These are phyloP conservation scores for Hydrocynus forskahlii DNA, from an alignment of 2,797 vertebrate genomes.

Conservation along the genomic window DNA sequence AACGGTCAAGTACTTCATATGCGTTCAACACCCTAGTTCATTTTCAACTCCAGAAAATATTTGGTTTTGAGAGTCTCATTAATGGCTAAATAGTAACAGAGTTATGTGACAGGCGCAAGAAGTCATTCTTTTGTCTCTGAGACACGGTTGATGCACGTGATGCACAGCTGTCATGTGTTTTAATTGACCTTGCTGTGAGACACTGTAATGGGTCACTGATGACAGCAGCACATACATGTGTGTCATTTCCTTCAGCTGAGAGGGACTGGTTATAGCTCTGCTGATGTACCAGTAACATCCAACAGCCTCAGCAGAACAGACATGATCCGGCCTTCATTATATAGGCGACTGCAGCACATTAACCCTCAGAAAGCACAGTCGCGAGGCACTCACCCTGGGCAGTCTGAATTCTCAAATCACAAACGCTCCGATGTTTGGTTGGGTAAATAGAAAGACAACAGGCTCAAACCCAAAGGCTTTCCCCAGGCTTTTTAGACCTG, in stretches of 20 bases:
- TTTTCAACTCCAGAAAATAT: constrained; percentile 11
- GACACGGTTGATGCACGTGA: constrained; percentile 8
- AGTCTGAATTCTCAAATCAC: background rate
- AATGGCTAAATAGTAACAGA: background rate
- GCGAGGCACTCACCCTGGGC: background rate
- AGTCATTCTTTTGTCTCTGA: constrained; percentile 1
- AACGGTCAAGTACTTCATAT: constrained; percentile 50
- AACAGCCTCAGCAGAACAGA: background rate
- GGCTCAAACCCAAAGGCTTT: constrained; percentile 25
- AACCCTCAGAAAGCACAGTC: background rate
- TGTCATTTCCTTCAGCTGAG: constrained; percentile 12
- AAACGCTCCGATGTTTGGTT: constrained; percentile 43
- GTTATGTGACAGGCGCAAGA: background rate
- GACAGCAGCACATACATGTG: background rate
- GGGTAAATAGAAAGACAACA: constrained; percentile 40
- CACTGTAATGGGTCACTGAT: background rate
- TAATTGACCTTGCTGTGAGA: constrained; percentile 19
- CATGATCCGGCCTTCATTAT: background rate
- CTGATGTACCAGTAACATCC: background rate
- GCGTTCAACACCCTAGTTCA: constrained; percentile 55
- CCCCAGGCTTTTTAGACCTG: constrained; percentile 41
- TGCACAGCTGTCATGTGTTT: constrained; percentile 4
- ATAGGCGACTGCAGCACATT: background rate
- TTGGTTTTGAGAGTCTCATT: constrained; percentile 7
- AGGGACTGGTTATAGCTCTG: background rate